Conservation (phyloP, 1,140 invertebrate species). For the Leptinotarsa lineolata region DNA sequence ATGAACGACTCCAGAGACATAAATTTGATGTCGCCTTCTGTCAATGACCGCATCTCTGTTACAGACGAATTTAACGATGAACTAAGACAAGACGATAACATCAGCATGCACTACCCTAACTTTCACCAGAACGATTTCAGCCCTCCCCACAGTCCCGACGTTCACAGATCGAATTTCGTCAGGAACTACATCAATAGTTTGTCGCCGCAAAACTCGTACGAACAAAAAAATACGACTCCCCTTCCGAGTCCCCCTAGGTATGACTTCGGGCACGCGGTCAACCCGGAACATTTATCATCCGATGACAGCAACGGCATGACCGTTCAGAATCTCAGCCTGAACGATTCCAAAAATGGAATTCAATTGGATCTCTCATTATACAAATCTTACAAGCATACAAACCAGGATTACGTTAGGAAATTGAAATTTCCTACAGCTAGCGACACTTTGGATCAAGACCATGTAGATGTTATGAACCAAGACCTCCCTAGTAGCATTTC, state of each 20-base stretch:
- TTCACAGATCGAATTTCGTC: slow-evolving; percentile 46
- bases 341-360: slow-evolving; percentile 47
- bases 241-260: slow-evolving; percentile 50
- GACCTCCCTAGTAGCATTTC: slow-evolving; percentile 16
- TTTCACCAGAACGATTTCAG: slow-evolving; percentile 52
- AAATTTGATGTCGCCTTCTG: slow-evolving; percentile 53
- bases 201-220: slow-evolving; percentile 37
- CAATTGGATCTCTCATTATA: slow-evolving; percentile 51
- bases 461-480: slow-evolving; percentile 32
- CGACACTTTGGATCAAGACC: slow-evolving; percentile 25
- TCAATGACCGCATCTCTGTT: slow-evolving; percentile 53
- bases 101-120: slow-evolving; percentile 49
- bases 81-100: slow-evolving; percentile 42
- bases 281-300: slow-evolving; percentile 43
- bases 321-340: slow-evolving; percentile 49
- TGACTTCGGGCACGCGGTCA: slow-evolving; percentile 46
- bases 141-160: slow-evolving; percentile 46
- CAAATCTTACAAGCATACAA: slow-evolving; percentile 47
- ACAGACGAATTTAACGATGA: slow-evolving; percentile 52
- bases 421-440: slow-evolving; percentile 41
- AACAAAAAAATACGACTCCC: slow-evolving; percentile 40
- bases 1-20: slow-evolving; percentile 50
- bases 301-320: slow-evolving; percentile 52
- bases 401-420: slow-evolving; percentile 42
- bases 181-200: slow-evolving; percentile 47